These are phyloP conservation scores for Silurus glanis DNA, from an alignment of 2,113 vertebrate species.

Conservation along the genomic window DNA sequence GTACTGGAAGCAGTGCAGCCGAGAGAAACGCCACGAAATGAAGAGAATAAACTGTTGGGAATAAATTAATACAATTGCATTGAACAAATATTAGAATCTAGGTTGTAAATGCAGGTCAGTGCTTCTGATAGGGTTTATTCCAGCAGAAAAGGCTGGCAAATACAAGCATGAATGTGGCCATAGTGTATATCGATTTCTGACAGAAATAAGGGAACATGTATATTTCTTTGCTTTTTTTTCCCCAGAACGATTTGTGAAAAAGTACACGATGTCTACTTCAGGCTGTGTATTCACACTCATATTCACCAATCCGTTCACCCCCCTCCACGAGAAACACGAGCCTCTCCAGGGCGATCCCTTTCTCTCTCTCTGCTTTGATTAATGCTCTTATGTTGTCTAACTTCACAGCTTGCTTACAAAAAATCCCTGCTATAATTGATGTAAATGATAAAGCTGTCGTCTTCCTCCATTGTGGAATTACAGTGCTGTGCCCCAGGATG, in stretches of 20 bases:
- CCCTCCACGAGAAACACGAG: constrained; percentile 40
- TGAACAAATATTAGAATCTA: no score
- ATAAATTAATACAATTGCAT: no score
- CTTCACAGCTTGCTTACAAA: constrained; percentile 61
- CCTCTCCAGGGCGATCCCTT: constrained; percentile 44
- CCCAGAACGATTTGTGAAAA: not conserved
- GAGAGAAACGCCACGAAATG: no score
- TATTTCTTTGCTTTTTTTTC: not conserved
- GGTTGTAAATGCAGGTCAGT: no score
- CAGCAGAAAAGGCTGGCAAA: not conserved
- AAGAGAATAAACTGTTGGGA: no score
- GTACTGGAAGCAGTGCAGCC: no score
- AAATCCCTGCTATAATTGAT: constrained; percentile 65
- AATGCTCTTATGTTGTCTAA: constrained; percentile 54
- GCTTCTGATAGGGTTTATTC: no score
- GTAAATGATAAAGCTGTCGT: constrained; percentile 66
- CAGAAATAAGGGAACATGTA: not conserved
- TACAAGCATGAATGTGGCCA: not conserved
- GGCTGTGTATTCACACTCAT: constrained; percentile 56
- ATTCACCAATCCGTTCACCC: constrained; percentile 56
- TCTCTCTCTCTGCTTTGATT: constrained; percentile 61
- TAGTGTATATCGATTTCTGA: not conserved
- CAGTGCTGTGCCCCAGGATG: constrained; percentile 34
- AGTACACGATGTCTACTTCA: not conserved
- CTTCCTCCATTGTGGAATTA: constrained; percentile 46